Evolutionary conservation across 2,888 invertebrate species (phyloP).

Genomic region (Ypsolopha scabrella): DNA sequence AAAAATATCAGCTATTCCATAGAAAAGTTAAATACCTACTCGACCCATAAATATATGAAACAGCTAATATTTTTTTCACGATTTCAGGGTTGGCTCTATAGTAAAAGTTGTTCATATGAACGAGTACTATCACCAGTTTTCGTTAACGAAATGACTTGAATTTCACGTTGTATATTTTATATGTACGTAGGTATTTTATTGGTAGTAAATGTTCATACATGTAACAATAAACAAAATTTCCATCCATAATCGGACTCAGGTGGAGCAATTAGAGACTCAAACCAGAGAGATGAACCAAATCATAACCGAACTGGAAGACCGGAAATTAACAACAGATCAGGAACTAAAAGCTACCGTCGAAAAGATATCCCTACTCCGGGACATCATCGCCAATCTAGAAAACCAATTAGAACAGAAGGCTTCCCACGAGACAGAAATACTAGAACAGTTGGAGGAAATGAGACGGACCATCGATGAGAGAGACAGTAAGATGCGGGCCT

Average conservation of each 20-base stretch:
- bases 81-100: too few relatives aligned
- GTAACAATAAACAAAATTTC: too few relatives aligned
- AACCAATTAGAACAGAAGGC: constrained; percentile 78
- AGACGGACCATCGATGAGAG: constrained; percentile 67
- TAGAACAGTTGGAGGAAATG: constrained; percentile 70
- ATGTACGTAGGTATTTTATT: too few relatives aligned
- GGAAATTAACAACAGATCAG: constrained; percentile 74
- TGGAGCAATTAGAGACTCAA: constrained; percentile 83
- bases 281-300: constrained; percentile 76
- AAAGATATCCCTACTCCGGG: constrained; percentile 79
- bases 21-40: too few relatives aligned
- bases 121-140: too few relatives aligned
- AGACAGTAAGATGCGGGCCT: constrained; percentile 64
- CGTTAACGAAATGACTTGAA: too few relatives aligned
- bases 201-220: too few relatives aligned
- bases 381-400: constrained; percentile 84
- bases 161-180: too few relatives aligned
- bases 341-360: constrained; percentile 82
- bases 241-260: constrained; percentile 52
- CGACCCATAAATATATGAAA: too few relatives aligned
- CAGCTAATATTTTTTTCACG: too few relatives aligned
- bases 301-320: constrained; percentile 71
- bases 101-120: too few relatives aligned
- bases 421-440: constrained; percentile 71
- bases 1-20: too few relatives aligned